Percentiles rank a stretch among this genome's conserved stretches.
phyloP scores from a whole-genome alignment of 2,113 vertebrate genomes.

The Oryzias melastigma region DNA sequence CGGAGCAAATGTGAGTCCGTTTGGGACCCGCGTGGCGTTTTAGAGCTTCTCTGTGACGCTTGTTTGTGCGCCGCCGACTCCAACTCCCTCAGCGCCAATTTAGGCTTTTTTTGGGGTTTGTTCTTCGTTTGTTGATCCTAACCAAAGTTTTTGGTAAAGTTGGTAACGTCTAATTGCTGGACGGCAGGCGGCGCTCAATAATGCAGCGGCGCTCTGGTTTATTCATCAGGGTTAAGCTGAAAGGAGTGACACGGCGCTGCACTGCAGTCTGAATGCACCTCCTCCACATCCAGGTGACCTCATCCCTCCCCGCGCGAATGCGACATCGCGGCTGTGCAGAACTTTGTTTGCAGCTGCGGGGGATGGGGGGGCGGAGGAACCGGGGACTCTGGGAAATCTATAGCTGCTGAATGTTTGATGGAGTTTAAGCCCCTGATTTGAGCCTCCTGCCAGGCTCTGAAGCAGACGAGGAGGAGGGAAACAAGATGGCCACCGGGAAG shows the following conservation, averaged over 20 bases:
- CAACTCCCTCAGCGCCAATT: too few relatives aligned
- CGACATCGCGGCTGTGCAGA: slow-evolving; percentile 9
- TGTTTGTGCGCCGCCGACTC: not conserved
- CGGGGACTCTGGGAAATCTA: slow-evolving; percentile 67
- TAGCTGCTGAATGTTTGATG: slow-evolving; percentile 77
- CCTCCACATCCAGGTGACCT: slow-evolving; percentile 31
- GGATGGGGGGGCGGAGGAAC: slow-evolving; percentile 40
- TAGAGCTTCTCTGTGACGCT: not conserved
- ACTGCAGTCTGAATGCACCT: slow-evolving; percentile 62
- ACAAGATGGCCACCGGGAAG: slow-evolving; percentile 4
- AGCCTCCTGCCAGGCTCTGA: slow-evolving; percentile 55
- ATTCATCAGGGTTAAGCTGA: slow-evolving; percentile 78
- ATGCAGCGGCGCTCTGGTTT: slow-evolving; percentile 69
- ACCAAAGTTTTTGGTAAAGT: too few relatives aligned
- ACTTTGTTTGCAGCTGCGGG: slow-evolving; percentile 34
- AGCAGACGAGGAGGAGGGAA: slow-evolving; percentile 31
- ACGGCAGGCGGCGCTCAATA: slow-evolving; percentile 65
- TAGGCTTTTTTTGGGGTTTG: too few relatives aligned
- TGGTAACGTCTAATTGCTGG: slow-evolving; percentile 45
- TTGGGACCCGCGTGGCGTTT: not conserved
- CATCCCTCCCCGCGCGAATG: slow-evolving; percentile 42
- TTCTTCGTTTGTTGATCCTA: too few relatives aligned
- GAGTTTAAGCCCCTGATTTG: slow-evolving; percentile 69
- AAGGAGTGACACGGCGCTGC: slow-evolving; percentile 66
- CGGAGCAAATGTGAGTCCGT: slow-evolving; percentile 11